Conservation (phyloP, 2,888 invertebrate genomes). For the Apoda limacodes region DNA sequence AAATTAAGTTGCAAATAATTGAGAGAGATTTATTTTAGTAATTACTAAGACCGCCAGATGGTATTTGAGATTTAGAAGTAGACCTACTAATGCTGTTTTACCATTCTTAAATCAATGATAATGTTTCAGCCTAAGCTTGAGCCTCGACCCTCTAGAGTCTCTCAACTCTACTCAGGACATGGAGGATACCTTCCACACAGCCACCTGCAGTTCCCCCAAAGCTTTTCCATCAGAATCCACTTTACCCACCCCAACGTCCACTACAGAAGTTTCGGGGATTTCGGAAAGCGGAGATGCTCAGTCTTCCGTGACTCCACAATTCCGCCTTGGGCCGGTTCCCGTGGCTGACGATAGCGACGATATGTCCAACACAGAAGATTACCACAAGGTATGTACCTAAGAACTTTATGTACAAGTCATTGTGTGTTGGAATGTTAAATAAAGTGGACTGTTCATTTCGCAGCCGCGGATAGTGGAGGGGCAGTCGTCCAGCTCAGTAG, state of each 20-base stretch:
- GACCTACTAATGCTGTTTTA: too few relatives aligned
- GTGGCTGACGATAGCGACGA: constrained; percentile 65
- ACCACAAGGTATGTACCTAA: constrained; percentile 43
- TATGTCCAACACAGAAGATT: constrained; percentile 72
- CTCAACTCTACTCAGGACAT: constrained; percentile 56
- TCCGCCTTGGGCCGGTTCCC: constrained; percentile 47
- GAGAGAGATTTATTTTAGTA: too few relatives aligned
- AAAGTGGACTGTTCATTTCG: constrained; percentile 1
- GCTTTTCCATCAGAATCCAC: constrained; percentile 19
- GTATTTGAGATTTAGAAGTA: too few relatives aligned
- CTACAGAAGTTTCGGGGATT: constrained; percentile 19
- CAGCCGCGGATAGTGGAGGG: constrained; percentile 57
- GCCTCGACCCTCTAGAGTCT: constrained; percentile 69
- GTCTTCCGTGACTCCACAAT: constrained; percentile 25
- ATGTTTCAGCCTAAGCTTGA: constrained; percentile 76
- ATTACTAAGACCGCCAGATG: too few relatives aligned
- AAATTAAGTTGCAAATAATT: too few relatives aligned
- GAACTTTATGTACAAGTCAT: not conserved
- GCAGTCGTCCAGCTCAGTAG: constrained; percentile 57
- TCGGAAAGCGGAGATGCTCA: constrained; percentile 11
- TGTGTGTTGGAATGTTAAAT: not conserved
- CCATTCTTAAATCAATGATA: too few relatives aligned
- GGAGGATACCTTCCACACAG: constrained; percentile 83
- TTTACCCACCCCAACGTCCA: constrained; percentile 25
- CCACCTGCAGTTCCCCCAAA: constrained; percentile 66